Conservation (phyloP, 2,797 vertebrate species). For the Dermochelys coriacea region DNA sequence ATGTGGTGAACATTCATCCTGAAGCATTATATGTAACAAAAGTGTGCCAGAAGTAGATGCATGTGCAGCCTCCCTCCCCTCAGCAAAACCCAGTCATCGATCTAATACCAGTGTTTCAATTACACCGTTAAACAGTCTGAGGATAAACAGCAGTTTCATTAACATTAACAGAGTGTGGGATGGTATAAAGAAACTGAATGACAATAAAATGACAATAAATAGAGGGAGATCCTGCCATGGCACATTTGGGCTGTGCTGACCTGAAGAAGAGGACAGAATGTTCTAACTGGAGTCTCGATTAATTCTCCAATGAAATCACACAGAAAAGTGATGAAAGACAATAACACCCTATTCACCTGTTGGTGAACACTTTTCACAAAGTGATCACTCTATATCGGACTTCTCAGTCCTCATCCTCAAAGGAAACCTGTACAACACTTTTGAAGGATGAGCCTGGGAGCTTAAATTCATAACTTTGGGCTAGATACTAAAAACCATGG, state of each 20-base stretch:
- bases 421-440: background rate
- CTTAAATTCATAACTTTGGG: background rate
- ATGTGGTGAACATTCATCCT: background rate
- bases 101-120: background rate
- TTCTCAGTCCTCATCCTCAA: background rate
- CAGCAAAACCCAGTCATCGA: background rate
- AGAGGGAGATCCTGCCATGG: background rate
- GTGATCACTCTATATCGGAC: background rate
- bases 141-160: accelerated
- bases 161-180: background rate
- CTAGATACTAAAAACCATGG: background rate
- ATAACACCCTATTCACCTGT: background rate
- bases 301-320: too few species aligned
- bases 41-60: background rate
- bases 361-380: background rate
- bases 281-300: background rate
- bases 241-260: background rate
- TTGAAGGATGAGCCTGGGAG: background rate
- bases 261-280: accelerated
- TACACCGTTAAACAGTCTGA: accelerated
- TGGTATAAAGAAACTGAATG: background rate
- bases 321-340: background rate
- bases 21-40: accelerated
- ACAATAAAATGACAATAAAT: background rate
- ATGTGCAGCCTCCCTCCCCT: accelerated